Percentiles rank a stretch among this genome's conserved stretches.
phyloP scores from a whole-genome alignment of 2,113 vertebrate species.

The Tragelaphus buxtoni region DNA sequence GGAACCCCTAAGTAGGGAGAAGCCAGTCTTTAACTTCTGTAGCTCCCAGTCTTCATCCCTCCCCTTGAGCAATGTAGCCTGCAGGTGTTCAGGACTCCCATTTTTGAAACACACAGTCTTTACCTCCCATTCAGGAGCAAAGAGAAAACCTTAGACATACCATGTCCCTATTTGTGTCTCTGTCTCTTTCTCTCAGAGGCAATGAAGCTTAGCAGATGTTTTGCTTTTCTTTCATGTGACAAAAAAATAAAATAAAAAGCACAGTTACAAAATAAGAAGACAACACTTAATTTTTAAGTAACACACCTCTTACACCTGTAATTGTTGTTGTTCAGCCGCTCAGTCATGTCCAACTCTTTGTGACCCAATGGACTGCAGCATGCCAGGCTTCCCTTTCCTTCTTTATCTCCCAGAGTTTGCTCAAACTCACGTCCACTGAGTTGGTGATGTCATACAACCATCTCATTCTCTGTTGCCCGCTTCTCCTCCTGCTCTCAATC shows the following conservation, averaged over 20 bases:
- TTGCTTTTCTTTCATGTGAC: background rate
- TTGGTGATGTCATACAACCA: background rate
- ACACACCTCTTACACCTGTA: background rate
- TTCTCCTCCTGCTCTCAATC: background rate
- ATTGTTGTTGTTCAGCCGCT: background rate
- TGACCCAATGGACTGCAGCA: background rate
- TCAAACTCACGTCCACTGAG: background rate
- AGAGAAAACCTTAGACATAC: background rate
- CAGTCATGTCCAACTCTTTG: background rate
- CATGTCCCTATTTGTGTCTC: background rate
- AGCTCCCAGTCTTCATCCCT: background rate
- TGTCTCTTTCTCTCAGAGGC: rapidly evolving
- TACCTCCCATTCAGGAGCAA: background rate
- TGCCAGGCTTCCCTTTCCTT: background rate
- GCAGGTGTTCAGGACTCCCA: background rate
- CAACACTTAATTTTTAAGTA: background rate
- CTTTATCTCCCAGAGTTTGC: background rate
- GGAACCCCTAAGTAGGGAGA: background rate
- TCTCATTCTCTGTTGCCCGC: background rate
- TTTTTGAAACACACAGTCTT: background rate
- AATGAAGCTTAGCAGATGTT: background rate
- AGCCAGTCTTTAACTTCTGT: background rate
- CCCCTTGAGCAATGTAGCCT: background rate
- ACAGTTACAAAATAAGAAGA: background rate
- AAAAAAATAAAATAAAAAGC: background rate